phyloP scores from a whole-genome alignment of 2,113 vertebrate genomes.

The Cebidichthys violaceus region DNA sequence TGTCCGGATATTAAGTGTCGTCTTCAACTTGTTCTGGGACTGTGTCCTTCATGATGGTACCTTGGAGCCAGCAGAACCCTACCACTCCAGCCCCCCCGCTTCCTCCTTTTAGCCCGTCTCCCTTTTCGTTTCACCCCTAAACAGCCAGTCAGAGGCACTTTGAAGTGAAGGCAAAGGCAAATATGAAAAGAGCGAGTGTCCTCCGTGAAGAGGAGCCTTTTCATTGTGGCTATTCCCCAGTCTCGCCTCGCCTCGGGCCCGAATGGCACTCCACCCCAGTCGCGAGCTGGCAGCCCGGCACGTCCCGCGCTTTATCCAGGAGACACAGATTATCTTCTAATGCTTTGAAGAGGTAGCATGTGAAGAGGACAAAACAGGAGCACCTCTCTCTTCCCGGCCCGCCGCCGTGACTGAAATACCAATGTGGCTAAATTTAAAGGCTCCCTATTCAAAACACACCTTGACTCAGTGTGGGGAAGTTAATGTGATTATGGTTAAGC shows the following conservation, averaged over 20 bases:
- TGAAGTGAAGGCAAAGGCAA: constrained; percentile 74
- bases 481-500: constrained; percentile 54
- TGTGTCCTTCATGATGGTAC: constrained; percentile 6
- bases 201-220: constrained; percentile 61
- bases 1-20: neutral
- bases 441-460: constrained; percentile 47
- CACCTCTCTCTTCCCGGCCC: constrained; percentile 23
- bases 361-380: constrained; percentile 61
- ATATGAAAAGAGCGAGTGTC: constrained; percentile 68
- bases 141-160: constrained; percentile 64
- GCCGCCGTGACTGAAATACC: constrained; percentile 49
- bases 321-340: constrained; percentile 58
- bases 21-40: neutral
- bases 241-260: constrained; percentile 59
- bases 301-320: constrained; percentile 47
- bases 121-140: constrained; percentile 38
- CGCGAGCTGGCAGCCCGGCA: constrained; percentile 45
- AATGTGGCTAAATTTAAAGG: constrained; percentile 50
- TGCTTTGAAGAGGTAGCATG: constrained; percentile 64
- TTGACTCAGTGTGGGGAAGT: constrained; percentile 33
- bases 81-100: neutral
- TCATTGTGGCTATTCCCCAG: constrained; percentile 65
- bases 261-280: constrained; percentile 34
- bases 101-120: neutral
- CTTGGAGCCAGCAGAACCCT: constrained; percentile 15